These are phyloP conservation scores for Mellivora capensis DNA, from an alignment of 2,113 vertebrate species.

Conservation along the genomic window DNA sequence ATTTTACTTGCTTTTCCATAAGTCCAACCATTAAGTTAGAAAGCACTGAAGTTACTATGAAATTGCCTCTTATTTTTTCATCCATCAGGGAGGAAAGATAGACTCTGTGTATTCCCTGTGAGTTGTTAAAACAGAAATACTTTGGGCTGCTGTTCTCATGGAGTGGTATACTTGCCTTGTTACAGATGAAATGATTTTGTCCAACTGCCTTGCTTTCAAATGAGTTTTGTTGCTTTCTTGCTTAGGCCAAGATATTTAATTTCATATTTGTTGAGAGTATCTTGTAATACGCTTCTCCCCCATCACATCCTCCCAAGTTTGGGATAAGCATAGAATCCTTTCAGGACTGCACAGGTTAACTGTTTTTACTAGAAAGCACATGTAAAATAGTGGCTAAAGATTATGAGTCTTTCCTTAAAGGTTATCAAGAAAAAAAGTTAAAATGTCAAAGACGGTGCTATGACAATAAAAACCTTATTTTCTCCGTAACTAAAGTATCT, in stretches of 20 bases:
- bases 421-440: slow-evolving; percentile 71
- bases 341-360: not conserved
- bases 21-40: slow-evolving; percentile 21
- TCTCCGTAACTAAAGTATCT: slow-evolving; percentile 56
- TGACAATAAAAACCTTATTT: slow-evolving; percentile 74
- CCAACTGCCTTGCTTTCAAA: not conserved
- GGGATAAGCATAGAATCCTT: slow-evolving; percentile 51
- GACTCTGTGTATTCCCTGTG: slow-evolving; percentile 20
- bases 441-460: slow-evolving; percentile 77
- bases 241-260: slow-evolving; percentile 23
- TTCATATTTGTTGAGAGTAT: slow-evolving; percentile 38
- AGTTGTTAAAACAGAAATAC: slow-evolving; percentile 28
- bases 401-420: slow-evolving; percentile 68
- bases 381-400: slow-evolving; percentile 61
- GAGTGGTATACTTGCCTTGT: not conserved
- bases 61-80: slow-evolving; percentile 20
- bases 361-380: slow-evolving; percentile 65
- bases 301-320: slow-evolving; percentile 40
- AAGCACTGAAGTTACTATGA: not conserved
- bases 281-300: slow-evolving; percentile 54
- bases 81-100: not conserved
- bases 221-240: slow-evolving; percentile 25
- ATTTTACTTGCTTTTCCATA: slow-evolving; percentile 20
- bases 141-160: not conserved
- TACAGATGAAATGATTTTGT: slow-evolving; percentile 36